Evolutionary conservation across 2,888 invertebrate genomes (phyloP), one percentile per base, ranked within the genome.

Genomic region (Pachycephus smyrnensis): DNA sequence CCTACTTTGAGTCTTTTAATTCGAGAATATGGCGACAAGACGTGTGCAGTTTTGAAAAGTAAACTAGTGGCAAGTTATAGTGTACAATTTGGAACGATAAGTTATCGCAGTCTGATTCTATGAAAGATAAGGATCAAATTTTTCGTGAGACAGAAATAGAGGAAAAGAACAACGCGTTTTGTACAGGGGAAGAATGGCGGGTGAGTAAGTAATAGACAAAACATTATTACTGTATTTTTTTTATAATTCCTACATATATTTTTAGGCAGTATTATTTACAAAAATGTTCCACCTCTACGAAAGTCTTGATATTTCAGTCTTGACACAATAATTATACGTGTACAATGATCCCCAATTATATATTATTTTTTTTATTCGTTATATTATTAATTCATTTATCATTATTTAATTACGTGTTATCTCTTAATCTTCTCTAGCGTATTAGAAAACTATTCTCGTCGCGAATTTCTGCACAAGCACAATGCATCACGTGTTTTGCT

Each of bases 291-390:
- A 87, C 82, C 86, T 86, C 84, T 87, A 89, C 86, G 82, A 88
- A 55, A 89, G 88, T 89, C 88, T 89, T 88, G 84, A 87, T 87
- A 87, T 87, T 84, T 89, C 89, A 90, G 89, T 89, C 89, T 90
- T 90, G 88, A 88, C 85, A 88, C 86, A 88, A 88, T 88, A 86
- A 84, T 79, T 86, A 83, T 84, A 85, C 83, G 83, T 86, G 82
- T 86, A 86, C 80, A 80, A 81, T 81, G 82, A 81, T 82, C 79
- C 78, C 76, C 75, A 82, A 82, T 82, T 78, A 81, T 71, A 71
- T 71, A 31, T 71, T 40, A 15, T 40, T 55, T 55, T 71, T 9
- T 71, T 71, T 23, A 71, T 71, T 71, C 71, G 71, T 31, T 15
- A 71, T 11, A 71, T 69, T 69, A 69, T 69, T 69, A 69, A 69